phyloP scores from a whole-genome alignment of 2,797 vertebrate genomes.

The Loris lydekkerianus region DNA sequence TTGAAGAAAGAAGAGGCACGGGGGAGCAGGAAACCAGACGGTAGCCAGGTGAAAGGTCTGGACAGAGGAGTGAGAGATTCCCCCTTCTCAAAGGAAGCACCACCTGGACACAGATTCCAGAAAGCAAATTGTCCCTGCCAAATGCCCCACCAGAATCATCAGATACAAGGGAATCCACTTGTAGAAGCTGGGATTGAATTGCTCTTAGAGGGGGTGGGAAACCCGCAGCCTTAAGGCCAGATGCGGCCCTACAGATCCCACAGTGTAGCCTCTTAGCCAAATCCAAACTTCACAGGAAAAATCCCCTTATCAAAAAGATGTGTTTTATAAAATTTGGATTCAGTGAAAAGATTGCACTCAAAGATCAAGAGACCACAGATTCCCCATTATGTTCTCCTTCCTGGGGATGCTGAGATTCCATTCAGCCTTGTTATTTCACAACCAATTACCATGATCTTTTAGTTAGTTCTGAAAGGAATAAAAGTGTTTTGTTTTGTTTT shows the following conservation, averaged over 20 bases:
- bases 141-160: neutral
- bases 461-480: neutral
- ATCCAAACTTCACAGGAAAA: neutral
- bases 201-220: neutral
- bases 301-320: neutral
- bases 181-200: neutral
- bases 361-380: neutral
- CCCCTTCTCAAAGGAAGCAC: neutral
- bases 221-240: neutral
- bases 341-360: neutral
- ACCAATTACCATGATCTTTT: neutral
- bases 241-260: neutral
- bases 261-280: fast-evolving
- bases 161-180: neutral
- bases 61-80: neutral
- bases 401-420: neutral
- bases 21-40: neutral
- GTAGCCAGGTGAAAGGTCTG: too few relatives aligned
- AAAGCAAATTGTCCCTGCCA: neutral
- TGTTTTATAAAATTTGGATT: neutral
- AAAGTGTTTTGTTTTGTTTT: neutral
- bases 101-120: neutral
- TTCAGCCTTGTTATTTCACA: neutral
- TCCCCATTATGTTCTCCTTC: neutral
- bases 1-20: neutral